phyloP scores from a whole-genome alignment of 1,140 invertebrate species.

The Penaeus indicus region DNA sequence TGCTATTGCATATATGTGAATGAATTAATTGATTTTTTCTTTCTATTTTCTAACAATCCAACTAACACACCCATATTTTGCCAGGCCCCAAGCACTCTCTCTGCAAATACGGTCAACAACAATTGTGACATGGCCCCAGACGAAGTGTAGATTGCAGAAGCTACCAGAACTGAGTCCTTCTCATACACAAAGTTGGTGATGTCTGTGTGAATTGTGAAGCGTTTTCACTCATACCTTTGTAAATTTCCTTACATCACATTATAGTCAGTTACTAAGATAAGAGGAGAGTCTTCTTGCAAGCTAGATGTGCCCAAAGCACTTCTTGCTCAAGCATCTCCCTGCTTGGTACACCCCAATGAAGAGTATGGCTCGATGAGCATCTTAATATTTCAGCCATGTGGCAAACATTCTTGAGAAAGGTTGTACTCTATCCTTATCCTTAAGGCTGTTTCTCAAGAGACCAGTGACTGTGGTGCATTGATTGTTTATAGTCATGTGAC shows the following conservation, averaged over 20 bases:
- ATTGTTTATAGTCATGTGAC: conserved; percentile 36
- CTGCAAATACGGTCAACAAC: conserved; percentile 61
- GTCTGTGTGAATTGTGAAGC: conserved; percentile 31
- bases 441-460: conserved; percentile 2
- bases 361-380: background rate
- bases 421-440: conserved; percentile 9
- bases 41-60: conserved; percentile 5
- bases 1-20: no score
- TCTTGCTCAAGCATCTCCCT: no score
- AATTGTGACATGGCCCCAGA: conserved; percentile 63
- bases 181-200: conserved; percentile 53
- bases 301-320: no score
- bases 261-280: no score
- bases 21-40: background rate
- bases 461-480: conserved; percentile 27
- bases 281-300: no score
- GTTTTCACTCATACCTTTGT: no score
- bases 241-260: no score
- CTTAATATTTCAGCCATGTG: conserved; percentile 17
- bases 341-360: no score
- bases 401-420: conserved; percentile 26
- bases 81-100: conserved; percentile 51
- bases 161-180: conserved; percentile 45
- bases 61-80: conserved; percentile 56
- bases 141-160: conserved; percentile 49